Evolutionary conservation across 2,888 invertebrate species (phyloP).

Genomic region (Polyploca ridens): DNA sequence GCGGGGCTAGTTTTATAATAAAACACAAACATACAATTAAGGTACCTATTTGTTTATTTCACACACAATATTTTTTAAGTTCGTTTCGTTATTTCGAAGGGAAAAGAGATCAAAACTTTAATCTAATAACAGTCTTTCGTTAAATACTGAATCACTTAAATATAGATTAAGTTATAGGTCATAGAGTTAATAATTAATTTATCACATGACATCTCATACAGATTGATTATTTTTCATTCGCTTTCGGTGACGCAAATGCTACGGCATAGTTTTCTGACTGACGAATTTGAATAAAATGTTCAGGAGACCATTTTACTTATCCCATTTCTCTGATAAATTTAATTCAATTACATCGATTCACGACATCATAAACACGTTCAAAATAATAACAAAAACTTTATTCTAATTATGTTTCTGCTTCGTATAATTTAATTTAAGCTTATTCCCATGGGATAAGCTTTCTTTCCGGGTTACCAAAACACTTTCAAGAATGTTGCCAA

Average conservation of each 20-base stretch:
- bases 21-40: background rate
- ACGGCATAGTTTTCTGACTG: too few relatives aligned
- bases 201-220: background rate
- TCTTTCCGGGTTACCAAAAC: too few relatives aligned
- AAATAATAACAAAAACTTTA: too few relatives aligned
- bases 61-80: background rate
- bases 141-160: conserved; percentile 35
- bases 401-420: too few relatives aligned
- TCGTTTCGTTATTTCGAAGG: background rate
- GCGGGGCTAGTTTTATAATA: background rate
- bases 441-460: too few relatives aligned
- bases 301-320: too few relatives aligned
- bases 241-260: background rate
- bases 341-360: too few relatives aligned
- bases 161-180: background rate
- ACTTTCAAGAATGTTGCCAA: too few relatives aligned
- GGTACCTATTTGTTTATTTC: conserved; percentile 5
- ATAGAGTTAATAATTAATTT: background rate
- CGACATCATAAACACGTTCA: too few relatives aligned
- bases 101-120: conserved; percentile 34
- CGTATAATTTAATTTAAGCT: too few relatives aligned
- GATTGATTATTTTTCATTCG: background rate
- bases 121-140: conserved; percentile 32
- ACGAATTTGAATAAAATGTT: too few relatives aligned
- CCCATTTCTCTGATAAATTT: too few relatives aligned